Conservation (phyloP, 2,888 invertebrate species). For the Neoitamus cyanurus region DNA sequence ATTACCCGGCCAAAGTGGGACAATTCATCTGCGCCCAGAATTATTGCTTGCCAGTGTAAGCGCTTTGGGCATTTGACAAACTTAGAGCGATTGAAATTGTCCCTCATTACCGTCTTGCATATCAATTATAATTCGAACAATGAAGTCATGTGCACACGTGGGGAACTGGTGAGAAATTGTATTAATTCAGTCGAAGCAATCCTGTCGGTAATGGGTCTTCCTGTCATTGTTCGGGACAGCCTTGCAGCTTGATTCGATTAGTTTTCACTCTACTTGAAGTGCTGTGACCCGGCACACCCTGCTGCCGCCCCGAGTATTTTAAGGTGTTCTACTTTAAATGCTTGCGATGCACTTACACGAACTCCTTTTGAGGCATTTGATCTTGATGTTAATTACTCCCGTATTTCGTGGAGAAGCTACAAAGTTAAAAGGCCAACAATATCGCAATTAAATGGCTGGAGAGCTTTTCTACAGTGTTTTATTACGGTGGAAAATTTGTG, state of each 20-base stretch:
- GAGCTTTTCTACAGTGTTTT: no score
- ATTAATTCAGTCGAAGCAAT: not conserved
- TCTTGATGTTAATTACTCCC: not conserved
- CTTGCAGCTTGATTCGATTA: not conserved
- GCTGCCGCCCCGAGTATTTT: not conserved
- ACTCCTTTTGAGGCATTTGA: not conserved
- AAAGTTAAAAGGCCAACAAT: not conserved
- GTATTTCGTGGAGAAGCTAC: not conserved
- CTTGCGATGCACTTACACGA: not conserved
- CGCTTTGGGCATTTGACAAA: slow-evolving; percentile 20
- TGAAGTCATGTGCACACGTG: not conserved
- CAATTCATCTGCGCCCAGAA: not conserved
- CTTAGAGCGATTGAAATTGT: slow-evolving; percentile 15
- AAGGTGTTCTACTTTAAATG: not conserved
- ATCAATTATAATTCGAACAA: slow-evolving; percentile 24
- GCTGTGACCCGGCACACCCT: not conserved
- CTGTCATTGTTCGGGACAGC: not conserved
- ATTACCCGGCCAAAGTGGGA: not conserved
- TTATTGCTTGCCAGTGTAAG: slow-evolving; percentile 32
- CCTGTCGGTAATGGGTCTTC: not conserved
- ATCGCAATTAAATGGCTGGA: no score
- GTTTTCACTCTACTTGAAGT: not conserved
- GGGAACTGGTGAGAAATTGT: not conserved
- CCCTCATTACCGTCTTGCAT: slow-evolving; percentile 2
- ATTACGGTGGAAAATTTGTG: no score